phyloP scores from a whole-genome alignment of 1,140 invertebrate species.

The Drosophila trapezifrons region DNA sequence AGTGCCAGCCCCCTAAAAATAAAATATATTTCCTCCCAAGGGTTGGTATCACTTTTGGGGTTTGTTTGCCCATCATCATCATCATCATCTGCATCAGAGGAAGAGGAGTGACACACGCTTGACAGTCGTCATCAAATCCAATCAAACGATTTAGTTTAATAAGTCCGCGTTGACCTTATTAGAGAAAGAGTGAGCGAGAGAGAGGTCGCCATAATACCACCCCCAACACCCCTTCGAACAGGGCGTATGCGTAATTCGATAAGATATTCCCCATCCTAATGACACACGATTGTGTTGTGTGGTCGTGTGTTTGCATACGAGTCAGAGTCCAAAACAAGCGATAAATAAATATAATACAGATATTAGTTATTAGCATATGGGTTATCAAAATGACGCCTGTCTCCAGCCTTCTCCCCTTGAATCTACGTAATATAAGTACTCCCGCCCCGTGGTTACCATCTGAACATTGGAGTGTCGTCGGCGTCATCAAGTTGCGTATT shows the following conservation, averaged over 20 bases:
- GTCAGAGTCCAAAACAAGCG: conserved; percentile 62
- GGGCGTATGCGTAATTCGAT: conserved; percentile 78
- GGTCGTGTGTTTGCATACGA: conserved; percentile 66
- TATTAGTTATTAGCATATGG: conserved; percentile 81
- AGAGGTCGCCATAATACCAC: conserved; percentile 5
- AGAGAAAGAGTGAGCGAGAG: not conserved
- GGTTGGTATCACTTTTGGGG: conserved; percentile 28
- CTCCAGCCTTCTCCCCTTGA: not conserved
- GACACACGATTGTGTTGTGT: conserved; percentile 46
- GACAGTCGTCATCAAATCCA: conserved; percentile 56
- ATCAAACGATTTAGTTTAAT: conserved; percentile 75
- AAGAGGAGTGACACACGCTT: conserved; percentile 6
- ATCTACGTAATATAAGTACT: not conserved
- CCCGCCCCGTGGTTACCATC: not conserved
- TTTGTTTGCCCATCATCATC: conserved; percentile 50
- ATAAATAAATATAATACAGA: conserved; percentile 81
- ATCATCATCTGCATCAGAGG: conserved; percentile 8
- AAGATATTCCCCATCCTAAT: conserved; percentile 65
- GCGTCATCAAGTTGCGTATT: conserved; percentile 73
- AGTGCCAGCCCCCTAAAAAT: not conserved
- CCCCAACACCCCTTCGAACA: conserved; percentile 16
- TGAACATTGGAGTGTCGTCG: conserved; percentile 45
- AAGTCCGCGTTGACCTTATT: conserved; percentile 71
- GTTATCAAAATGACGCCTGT: conserved; percentile 55
- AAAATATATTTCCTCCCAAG: conserved; percentile 4